Conservation (phyloP, 2,797 vertebrate genomes). For the Botia almorhae region DNA sequence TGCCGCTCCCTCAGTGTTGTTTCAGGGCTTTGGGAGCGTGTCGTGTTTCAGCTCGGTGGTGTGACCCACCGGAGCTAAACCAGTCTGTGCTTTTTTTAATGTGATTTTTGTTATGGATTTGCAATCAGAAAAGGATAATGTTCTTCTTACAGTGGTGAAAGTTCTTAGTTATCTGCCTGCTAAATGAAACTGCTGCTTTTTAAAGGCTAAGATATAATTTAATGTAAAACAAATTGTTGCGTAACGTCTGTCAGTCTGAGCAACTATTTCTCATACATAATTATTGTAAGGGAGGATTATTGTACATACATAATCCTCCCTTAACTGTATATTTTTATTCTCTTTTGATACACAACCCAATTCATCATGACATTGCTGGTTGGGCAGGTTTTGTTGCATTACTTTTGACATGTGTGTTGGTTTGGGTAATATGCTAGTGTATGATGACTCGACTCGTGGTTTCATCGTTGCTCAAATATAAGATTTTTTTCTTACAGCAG, state of each 20-base stretch:
- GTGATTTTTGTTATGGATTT: conserved; percentile 20
- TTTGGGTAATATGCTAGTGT: conserved; percentile 5
- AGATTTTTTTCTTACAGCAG: not conserved
- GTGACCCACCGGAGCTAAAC: conserved; percentile 22
- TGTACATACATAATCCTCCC: not conserved
- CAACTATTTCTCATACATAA: conserved; percentile 17
- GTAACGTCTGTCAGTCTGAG: conserved; percentile 20
- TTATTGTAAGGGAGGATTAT: not conserved
- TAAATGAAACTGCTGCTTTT: not conserved
- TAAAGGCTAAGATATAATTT: not conserved
- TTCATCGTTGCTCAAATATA: conserved; percentile 4
- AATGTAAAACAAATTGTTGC: conserved; percentile 20
- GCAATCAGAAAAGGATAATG: conserved; percentile 26
- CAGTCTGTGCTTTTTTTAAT: conserved; percentile 8
- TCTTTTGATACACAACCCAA: not conserved
- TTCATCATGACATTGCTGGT: not conserved
- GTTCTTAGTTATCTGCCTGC: conserved; percentile 4
- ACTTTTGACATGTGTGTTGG: not conserved
- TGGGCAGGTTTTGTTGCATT: not conserved
- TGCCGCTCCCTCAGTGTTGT: conserved; percentile 59
- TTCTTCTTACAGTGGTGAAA: conserved; percentile 16
- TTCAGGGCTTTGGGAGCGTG: conserved; percentile 56
- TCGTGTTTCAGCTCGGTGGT: conserved; percentile 56
- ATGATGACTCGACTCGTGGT: not conserved
- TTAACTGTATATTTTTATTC: not conserved